phyloP scores from a whole-genome alignment of 2,888 invertebrate species.

The Abrostola tripartita region DNA sequence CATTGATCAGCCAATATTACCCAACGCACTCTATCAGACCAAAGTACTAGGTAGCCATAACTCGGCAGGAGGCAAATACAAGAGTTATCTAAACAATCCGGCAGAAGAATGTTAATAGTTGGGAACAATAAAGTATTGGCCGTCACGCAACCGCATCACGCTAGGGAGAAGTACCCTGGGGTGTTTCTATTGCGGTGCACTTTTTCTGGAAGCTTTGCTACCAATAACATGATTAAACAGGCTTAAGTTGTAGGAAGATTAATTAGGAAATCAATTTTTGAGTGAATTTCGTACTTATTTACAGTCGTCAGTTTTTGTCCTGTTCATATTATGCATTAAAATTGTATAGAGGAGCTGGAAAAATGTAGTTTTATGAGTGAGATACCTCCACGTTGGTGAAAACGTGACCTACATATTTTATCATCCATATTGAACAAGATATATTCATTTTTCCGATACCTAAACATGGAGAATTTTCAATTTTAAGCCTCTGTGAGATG shows the following conservation, averaged over 20 bases:
- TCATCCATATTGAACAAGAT: constrained; percentile 34
- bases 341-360: not conserved
- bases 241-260: constrained; percentile 18
- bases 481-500: constrained; percentile 80
- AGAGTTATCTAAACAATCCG: constrained; percentile 84
- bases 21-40: constrained; percentile 39
- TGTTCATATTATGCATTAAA: too few species aligned
- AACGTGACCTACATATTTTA: constrained; percentile 46
- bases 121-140: constrained; percentile 75
- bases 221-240: constrained; percentile 42
- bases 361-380: constrained; percentile 14
- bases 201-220: constrained; percentile 37
- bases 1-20: constrained; percentile 37
- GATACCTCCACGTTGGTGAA: constrained; percentile 23
- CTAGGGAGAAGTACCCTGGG: constrained; percentile 63
- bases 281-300: not conserved
- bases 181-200: constrained; percentile 26
- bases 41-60: constrained; percentile 51
- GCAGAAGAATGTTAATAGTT: constrained; percentile 86
- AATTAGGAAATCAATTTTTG: not conserved
- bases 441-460: constrained; percentile 73
- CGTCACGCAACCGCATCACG: constrained; percentile 79
- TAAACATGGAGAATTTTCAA: constrained; percentile 84
- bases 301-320: too few species aligned
- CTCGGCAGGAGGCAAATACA: constrained; percentile 48